Evolutionary conservation across 1,140 invertebrate genomes (phyloP).

Genomic region (Argopecten irradians): DNA sequence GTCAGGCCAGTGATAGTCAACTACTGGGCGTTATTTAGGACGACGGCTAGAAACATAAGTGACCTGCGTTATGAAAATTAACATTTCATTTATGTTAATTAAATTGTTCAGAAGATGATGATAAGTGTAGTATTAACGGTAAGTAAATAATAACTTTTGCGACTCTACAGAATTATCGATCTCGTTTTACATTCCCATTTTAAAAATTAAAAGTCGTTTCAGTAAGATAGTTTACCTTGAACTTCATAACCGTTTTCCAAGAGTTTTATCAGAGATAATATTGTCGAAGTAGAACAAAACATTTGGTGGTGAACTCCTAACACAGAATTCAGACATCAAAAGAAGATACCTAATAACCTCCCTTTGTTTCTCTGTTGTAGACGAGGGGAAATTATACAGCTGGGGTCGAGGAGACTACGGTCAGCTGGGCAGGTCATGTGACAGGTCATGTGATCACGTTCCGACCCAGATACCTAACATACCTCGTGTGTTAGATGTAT

Average conservation of each 20-base stretch:
- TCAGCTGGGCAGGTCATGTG: slow-evolving; percentile 83
- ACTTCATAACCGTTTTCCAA: neutral
- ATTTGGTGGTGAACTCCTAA: neutral
- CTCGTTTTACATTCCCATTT: no score
- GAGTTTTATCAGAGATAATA: neutral
- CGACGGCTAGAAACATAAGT: no score
- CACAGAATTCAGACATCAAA: neutral
- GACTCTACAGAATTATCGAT: no score
- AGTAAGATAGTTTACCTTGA: no score
- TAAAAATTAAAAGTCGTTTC: no score
- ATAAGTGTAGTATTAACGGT: no score
- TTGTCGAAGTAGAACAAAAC: slow-evolving; percentile 6
- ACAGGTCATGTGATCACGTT: slow-evolving; percentile 50
- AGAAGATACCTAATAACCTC: neutral
- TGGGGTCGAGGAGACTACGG: slow-evolving; percentile 91
- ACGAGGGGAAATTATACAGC: slow-evolving; percentile 79
- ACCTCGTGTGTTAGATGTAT: slow-evolving; percentile 80
- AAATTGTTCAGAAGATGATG: no score
- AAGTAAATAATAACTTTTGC: no score
- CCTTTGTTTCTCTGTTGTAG: slow-evolving; percentile 44
- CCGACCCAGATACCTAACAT: slow-evolving; percentile 47
- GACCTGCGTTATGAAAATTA: no score
- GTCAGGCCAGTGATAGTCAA: no score
- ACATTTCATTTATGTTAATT: no score
- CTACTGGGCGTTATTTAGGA: no score